Percentiles rank a stretch among this genome's conserved stretches.
phyloP scores from a whole-genome alignment of 2,113 vertebrate genomes.

The Passer montanus region DNA sequence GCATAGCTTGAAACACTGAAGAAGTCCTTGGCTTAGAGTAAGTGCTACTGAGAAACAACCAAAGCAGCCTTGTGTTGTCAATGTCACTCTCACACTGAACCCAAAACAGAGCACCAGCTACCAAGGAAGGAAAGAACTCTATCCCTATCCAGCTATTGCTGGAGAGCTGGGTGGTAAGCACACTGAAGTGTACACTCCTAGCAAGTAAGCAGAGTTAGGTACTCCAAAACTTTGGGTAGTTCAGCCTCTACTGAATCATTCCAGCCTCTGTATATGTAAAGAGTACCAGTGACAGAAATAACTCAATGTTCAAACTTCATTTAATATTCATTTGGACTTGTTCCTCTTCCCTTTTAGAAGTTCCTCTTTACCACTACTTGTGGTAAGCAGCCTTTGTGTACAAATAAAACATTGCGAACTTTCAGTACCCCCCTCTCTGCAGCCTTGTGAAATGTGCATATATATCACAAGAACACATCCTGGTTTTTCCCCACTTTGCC shows the following conservation, averaged over 20 bases:
- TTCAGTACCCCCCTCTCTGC: background rate
- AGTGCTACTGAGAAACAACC: background rate
- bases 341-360: constrained; percentile 2
- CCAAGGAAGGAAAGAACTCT: background rate
- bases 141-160: background rate
- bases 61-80: background rate
- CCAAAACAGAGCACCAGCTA: background rate
- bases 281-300: background rate
- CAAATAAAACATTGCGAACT: background rate
- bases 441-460: background rate
- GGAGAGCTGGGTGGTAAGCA: background rate
- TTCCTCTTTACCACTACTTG: background rate
- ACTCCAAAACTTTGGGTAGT: background rate
- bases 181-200: background rate
- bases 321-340: background rate
- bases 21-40: background rate
- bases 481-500: background rate
- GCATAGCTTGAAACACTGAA: background rate
- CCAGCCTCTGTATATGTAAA: background rate
- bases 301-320: background rate
- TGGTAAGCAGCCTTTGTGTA: background rate
- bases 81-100: background rate
- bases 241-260: background rate
- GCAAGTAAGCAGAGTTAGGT: background rate
- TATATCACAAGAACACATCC: background rate